Percentiles rank a stretch among this genome's conserved stretches.
Evolutionary conservation across 53 echinoderm and acorn worm species (phyloP).

Genomic region (Mesocentrotus franciscanus): DNA sequence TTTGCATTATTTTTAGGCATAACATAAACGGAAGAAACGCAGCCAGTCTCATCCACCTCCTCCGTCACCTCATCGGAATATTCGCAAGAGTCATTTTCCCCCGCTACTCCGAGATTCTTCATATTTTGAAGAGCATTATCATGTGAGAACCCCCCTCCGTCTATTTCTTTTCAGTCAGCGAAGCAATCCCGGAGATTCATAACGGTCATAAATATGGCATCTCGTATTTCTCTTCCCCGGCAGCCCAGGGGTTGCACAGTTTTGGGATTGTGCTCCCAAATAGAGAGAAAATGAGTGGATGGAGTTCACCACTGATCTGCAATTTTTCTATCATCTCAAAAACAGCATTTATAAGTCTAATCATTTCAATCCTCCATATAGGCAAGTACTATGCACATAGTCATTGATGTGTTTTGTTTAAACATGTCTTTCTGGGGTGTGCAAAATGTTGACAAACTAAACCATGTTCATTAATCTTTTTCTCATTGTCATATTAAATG

Average conservation of each 20-base stretch:
- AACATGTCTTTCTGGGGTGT: not conserved
- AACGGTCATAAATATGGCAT: conserved; percentile 56
- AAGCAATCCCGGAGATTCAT: conserved; percentile 53
- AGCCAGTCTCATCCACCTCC: conserved; percentile 14
- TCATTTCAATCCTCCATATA: not conserved
- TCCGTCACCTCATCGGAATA: conserved; percentile 51
- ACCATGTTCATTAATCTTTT: not conserved
- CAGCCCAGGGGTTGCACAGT: not conserved
- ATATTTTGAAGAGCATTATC: conserved; percentile 65
- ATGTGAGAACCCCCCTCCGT: conserved; percentile 20
- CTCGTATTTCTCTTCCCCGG: conserved; percentile 20
- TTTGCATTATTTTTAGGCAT: conserved; percentile 64
- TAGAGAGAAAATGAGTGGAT: not conserved
- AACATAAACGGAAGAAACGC: conserved; percentile 33
- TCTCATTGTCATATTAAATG: not conserved
- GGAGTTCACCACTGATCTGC: not conserved
- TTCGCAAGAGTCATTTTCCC: conserved; percentile 54
- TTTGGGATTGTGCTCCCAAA: conserved; percentile 40
- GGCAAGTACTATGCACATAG: too few species aligned
- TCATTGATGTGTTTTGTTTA: not conserved
- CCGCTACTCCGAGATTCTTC: conserved; percentile 55
- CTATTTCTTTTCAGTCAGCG: conserved; percentile 8
- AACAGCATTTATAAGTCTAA: not conserved
- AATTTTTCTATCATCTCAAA: conserved; percentile 2
- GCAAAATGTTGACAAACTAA: not conserved